Conservation (phyloP, 1,140 invertebrate species). For the Ceratosolen solmsi region DNA sequence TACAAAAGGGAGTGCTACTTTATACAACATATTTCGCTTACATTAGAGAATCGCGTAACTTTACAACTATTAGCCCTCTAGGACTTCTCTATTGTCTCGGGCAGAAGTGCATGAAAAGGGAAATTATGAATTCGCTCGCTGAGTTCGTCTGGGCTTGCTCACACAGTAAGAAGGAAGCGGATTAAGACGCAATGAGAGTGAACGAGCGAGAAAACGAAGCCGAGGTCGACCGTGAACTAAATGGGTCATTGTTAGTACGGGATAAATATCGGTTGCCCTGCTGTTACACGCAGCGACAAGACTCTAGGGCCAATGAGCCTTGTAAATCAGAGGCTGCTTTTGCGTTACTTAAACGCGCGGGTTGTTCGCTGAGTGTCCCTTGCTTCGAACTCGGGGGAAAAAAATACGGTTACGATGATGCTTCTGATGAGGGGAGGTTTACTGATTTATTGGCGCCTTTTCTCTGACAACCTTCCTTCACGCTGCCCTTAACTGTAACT, state of each 20-base stretch:
- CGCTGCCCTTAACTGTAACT: background rate
- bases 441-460: constrained; percentile 15
- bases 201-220: constrained; percentile 1
- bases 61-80: background rate
- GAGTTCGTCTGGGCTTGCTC: background rate
- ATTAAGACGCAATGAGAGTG: background rate
- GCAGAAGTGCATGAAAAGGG: constrained; percentile 3
- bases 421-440: constrained; percentile 15
- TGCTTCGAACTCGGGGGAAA: background rate
- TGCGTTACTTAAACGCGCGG: background rate
- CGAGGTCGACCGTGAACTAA: constrained; percentile 42
- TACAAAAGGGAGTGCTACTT: background rate
- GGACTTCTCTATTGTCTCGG: background rate
- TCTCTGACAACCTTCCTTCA: background rate
- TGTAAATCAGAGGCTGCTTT: constrained; percentile 50
- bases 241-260: constrained; percentile 48
- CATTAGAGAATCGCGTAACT: background rate
- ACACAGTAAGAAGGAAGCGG: background rate
- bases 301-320: background rate
- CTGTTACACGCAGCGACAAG: background rate
- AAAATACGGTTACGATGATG: constrained; percentile 29
- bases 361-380: background rate
- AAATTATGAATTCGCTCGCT: constrained; percentile 28
- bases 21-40: background rate
- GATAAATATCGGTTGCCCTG: constrained; percentile 49